Evolutionary conservation across 2,888 invertebrate genomes (phyloP).

Genomic region (Cheilosia vernalis): DNA sequence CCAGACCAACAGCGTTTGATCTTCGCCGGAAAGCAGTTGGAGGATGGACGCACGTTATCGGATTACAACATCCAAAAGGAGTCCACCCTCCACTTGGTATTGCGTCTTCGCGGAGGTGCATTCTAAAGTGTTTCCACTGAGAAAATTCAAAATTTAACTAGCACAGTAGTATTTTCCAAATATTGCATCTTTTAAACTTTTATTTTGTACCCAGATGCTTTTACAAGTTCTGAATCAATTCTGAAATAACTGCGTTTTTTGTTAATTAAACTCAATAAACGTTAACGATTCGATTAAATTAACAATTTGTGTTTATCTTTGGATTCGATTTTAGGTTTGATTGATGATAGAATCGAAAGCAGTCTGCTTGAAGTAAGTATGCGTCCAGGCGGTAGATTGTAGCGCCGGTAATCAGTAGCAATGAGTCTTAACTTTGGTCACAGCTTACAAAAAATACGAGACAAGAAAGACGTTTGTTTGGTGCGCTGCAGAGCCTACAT

Average conservation of each 20-base stretch:
- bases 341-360: background rate
- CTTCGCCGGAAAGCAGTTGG: no score
- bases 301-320: background rate
- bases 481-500: no score
- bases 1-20: conserved; percentile 78
- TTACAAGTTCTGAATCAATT: conserved; percentile 67
- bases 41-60: no score
- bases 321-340: background rate
- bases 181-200: conserved; percentile 50
- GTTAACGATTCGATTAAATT: conserved; percentile 59
- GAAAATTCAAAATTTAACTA: conserved; percentile 59
- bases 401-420: no score
- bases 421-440: no score
- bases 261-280: conserved; percentile 64
- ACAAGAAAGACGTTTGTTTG: no score
- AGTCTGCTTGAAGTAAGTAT: background rate
- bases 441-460: no score
- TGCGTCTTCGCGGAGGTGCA: conserved; percentile 71
- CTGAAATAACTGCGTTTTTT: conserved; percentile 32
- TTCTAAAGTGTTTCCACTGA: conserved; percentile 46
- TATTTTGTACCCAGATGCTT: conserved; percentile 66
- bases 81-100: conserved; percentile 76
- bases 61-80: conserved; percentile 74
- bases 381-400: no score
- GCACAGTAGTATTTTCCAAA: conserved; percentile 39